Percentiles rank a stretch among this genome's conserved stretches.
Evolutionary conservation across 2,888 invertebrate genomes (phyloP).

Genomic region (Drosophila flavopinicola): DNA sequence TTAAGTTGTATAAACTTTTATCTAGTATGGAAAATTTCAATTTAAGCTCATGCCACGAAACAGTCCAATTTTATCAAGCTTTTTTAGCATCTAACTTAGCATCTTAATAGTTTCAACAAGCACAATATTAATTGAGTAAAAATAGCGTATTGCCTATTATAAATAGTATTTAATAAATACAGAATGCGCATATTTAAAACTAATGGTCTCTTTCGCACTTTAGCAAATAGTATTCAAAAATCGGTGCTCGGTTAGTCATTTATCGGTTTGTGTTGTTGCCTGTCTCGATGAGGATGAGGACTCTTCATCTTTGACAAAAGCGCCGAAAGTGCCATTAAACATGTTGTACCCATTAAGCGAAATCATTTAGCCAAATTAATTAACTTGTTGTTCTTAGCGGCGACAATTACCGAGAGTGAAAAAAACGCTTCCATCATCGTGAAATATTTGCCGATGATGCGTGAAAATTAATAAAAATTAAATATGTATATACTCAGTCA

Average conservation of each 20-base stretch:
- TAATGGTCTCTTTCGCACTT: neutral
- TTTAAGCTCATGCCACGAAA: too few relatives aligned
- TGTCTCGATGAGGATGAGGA: slow-evolving; percentile 9
- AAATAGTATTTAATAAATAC: too few relatives aligned
- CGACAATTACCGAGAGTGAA: slow-evolving; percentile 76
- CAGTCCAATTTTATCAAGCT: too few relatives aligned
- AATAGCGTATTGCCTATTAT: too few relatives aligned
- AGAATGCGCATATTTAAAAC: too few relatives aligned
- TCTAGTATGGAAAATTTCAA: too few relatives aligned
- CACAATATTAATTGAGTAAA: neutral
- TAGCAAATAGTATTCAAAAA: neutral
- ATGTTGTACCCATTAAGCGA: slow-evolving; percentile 77
- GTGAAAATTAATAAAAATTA: slow-evolving; percentile 78
- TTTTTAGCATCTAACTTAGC: neutral
- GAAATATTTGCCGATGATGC: slow-evolving; percentile 76
- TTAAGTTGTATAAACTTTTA: too few relatives aligned
- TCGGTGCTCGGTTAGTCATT: slow-evolving; percentile 18
- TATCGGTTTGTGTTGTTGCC: slow-evolving; percentile 1
- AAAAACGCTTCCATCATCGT: slow-evolving; percentile 78
- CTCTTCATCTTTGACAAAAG: slow-evolving; percentile 58
- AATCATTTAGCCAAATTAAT: slow-evolving; percentile 77
- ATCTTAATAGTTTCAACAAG: neutral
- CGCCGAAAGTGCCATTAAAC: slow-evolving; percentile 73
- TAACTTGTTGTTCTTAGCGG: slow-evolving; percentile 79
- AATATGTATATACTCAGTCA: slow-evolving; percentile 23